Conservation (phyloP, 2,113 vertebrate genomes). For the Ptyas mucosa region DNA sequence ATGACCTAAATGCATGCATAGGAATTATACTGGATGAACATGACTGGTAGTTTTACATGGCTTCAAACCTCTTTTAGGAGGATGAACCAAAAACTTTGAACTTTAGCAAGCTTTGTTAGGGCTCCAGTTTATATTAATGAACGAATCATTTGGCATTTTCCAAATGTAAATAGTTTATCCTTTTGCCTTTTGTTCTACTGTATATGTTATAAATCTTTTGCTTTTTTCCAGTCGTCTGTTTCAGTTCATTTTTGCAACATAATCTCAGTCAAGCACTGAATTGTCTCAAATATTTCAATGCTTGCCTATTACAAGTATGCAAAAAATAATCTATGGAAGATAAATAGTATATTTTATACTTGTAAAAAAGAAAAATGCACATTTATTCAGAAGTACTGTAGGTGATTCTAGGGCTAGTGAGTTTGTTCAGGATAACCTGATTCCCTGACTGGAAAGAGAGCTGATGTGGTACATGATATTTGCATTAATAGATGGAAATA, state of each 20-base stretch:
- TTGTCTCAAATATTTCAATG: neutral
- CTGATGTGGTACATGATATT: neutral
- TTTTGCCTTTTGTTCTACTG: neutral
- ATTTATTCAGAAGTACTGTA: neutral
- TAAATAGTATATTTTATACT: neutral
- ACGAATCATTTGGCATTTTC: neutral
- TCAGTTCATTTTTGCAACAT: neutral
- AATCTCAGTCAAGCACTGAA: neutral
- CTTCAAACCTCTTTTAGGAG: neutral
- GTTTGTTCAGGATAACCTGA: neutral
- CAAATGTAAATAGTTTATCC: neutral
- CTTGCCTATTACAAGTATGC: neutral
- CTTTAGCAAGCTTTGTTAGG: neutral
- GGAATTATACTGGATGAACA: neutral
- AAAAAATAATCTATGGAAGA: neutral
- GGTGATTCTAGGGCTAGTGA: neutral
- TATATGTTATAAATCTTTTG: neutral
- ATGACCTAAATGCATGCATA: neutral
- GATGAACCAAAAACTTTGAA: neutral
- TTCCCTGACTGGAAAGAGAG: neutral
- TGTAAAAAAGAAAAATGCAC: neutral
- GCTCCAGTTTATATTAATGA: neutral
- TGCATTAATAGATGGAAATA: neutral
- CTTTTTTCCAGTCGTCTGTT: neutral
- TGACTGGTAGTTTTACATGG: neutral